Conservation (phyloP, 2,113 vertebrate genomes). For the Barbus barbus region DNA sequence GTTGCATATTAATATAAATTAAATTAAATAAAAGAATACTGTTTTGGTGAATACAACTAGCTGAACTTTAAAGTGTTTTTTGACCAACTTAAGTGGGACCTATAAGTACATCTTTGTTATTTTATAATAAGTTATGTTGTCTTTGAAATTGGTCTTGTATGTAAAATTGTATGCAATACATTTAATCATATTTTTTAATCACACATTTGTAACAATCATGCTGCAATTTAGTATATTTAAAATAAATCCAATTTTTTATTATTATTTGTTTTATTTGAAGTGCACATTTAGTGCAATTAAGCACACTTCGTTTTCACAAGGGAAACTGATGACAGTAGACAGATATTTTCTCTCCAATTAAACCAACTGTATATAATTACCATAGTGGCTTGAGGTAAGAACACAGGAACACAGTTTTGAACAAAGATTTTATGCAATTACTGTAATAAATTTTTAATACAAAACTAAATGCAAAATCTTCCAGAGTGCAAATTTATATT, state of each 20-base stretch:
- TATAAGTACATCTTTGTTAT: neutral
- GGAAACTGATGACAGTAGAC: neutral
- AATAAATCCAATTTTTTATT: too few species aligned
- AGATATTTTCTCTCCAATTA: neutral
- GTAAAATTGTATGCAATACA: neutral
- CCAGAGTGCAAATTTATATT: neutral
- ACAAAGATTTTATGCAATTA: neutral
- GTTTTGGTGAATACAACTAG: too few species aligned
- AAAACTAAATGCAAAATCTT: neutral
- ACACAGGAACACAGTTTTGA: neutral
- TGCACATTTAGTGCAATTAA: too few species aligned
- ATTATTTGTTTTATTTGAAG: neutral
- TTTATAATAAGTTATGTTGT: neutral
- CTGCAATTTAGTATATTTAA: neutral
- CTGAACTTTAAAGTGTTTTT: neutral
- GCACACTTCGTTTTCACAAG: too few species aligned
- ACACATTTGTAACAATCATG: neutral
- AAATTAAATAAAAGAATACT: neutral
- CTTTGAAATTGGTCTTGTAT: too few species aligned
- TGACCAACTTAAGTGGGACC: neutral
- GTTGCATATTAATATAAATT: neutral
- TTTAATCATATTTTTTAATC: neutral
- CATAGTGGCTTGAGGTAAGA: neutral
- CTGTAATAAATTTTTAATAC: neutral
- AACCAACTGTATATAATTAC: neutral